Base-by-base conservation (phyloP, 2,888 invertebrate species). In the Melieria omissa region DNA sequence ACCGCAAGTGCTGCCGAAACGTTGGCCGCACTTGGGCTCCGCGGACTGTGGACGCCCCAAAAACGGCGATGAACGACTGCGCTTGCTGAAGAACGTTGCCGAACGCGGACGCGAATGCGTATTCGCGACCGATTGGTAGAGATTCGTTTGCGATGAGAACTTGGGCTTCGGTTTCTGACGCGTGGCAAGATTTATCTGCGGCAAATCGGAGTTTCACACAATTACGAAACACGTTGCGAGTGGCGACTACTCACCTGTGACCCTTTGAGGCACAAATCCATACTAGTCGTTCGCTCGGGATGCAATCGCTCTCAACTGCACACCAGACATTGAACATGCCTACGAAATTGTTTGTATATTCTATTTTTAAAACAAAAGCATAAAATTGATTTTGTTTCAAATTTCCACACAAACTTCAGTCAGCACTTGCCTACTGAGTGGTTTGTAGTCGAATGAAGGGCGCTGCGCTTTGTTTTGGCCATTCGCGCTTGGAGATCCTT, bases 201-300 rank as follows among this genome's bases (percentile, higher is more conserved):
- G 64, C 16, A 6, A n/a, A 46, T 29, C 29, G 29, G 29, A 29
- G 29, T 29, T 2, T 29, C 29, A 29, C 29, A 3, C 29, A 29
- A 29, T 29, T 29, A 29, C 29, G 29, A 29, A 29, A 29, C 29
- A 29, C 1, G 29, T 29, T 29, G 29, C 29, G 29, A 29, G 29
- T 29, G 29, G 1, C 29, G 29, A 29, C 1, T 16, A 75, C 79
- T 76, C 73, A 86, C 87, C 83, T 87, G 87, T 47, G 87, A 87
- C 74, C 87, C 87, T 75, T 78, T 78, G 67, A 87, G 83, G 81
- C 85, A 83, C 80, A 87, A 84, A 84, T 87, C 87, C 87, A 87
- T 87, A 81, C 81, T 86, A 83, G 70, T 8, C 8, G 7, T 52
- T 44, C 29, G 29, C 1, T 29, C 29, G 29, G 29, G 29, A 3